Base-by-base conservation (phyloP, 2,888 invertebrate genomes). In the Ditylenchus weischeri region DNA sequence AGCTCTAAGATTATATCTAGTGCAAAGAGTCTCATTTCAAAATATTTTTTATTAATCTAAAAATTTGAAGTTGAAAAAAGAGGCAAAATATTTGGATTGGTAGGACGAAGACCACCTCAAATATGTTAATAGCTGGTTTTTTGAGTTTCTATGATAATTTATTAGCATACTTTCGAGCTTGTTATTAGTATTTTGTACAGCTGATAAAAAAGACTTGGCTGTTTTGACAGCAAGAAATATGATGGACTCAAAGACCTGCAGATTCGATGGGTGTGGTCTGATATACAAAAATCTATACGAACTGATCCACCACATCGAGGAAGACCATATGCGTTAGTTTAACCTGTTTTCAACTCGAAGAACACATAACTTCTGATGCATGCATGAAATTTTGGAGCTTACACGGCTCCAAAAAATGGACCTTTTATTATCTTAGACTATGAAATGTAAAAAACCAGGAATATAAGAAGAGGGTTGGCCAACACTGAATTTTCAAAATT, bases 211-310 rank as follows among this genome's bases (percentile, higher is more conserved):
- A 15, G 13, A 43, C 13, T 8, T 43, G 43, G 43, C 8, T 43
- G 13, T 43, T 43, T 13, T 13, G 43, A 1, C 8, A 29, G 29
- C 3, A 11, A 54, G 29, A 54, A 54, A 1, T 54, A 54, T 54
- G 54, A 54, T 23, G 29, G 54, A 23, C n/a, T 54, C 54, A 54
- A 54, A 54, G 21, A 23, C 21, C n/a, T 54, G 54, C 54, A 54
- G n/a, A 54, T 62, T 43, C 23, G 62, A 62, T n/a, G n/a, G n/a
- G 11, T 62, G 62, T 48, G 48, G 48, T n/a, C 48, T 62, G 23
- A 38, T 43, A 8, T 62, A 43, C 48, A 48, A 21, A n/a, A 62
- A 62, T 48, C n/a, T 43, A 11, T 36, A 62, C 6, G 62, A 62
- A 47, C 23, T 62, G 0, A 62, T 62, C 47, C 23, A 62, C 43